phyloP scores from a whole-genome alignment of 2,888 invertebrate genomes.

The Rotaria socialis region DNA sequence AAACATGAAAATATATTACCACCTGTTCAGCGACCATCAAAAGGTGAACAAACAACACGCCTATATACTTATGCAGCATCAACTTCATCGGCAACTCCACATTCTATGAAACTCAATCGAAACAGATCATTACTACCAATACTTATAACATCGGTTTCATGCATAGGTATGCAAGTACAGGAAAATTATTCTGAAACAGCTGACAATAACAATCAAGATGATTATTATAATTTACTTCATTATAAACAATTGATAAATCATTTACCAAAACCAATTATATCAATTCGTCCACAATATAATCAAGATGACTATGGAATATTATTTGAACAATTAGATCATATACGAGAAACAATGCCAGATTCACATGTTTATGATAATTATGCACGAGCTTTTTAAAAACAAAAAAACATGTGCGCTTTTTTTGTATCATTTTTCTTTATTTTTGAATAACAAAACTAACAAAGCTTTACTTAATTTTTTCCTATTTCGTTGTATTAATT shows the following conservation, averaged over 20 bases:
- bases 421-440: not conserved
- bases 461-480: not conserved
- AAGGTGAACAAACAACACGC: not conserved
- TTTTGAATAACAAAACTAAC: conserved; percentile 27
- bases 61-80: not conserved
- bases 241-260: not conserved
- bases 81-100: not conserved
- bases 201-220: not conserved
- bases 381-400: not conserved
- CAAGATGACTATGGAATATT: not conserved
- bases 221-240: not conserved
- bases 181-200: not conserved
- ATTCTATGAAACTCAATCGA: not conserved
- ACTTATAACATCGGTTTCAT: not conserved
- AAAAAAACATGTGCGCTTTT: not conserved
- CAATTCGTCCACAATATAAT: not conserved
- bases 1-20: no score
- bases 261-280: conserved; percentile 2
- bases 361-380: conserved; percentile 27
- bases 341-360: conserved; percentile 5
- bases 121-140: not conserved
- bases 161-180: not conserved
- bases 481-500: conserved; percentile 37
- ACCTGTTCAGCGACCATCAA: not conserved
- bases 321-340: not conserved